These are phyloP conservation scores for Theropithecus gelada DNA, from an alignment of 2,113 vertebrate species.

Conservation along the genomic window DNA sequence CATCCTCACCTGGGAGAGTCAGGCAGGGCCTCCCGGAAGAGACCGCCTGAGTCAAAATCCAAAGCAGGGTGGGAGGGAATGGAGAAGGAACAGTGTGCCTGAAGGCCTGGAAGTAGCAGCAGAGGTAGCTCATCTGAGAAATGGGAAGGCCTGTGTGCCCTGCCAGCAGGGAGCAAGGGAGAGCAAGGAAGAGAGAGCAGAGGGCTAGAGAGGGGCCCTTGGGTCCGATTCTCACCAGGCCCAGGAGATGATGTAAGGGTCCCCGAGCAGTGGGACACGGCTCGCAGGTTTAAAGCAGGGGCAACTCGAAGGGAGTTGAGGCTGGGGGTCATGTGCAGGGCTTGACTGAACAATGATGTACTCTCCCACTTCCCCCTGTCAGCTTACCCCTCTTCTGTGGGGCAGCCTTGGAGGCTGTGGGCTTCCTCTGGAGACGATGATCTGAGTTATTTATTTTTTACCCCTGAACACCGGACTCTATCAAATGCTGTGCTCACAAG, in stretches of 20 bases:
- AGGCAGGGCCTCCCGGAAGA: not conserved
- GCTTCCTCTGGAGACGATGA: not conserved
- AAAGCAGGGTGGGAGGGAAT: not conserved
- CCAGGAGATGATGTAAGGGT: not conserved
- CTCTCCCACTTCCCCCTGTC: rapidly evolving
- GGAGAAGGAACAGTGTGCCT: not conserved
- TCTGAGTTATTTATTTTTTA: not conserved
- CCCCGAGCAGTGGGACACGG: not conserved
- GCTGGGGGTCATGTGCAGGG: too few relatives aligned
- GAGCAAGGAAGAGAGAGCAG: not conserved
- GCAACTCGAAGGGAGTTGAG: not conserved
- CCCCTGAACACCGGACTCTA: not conserved
- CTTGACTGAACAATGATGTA: not conserved
- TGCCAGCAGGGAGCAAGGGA: not conserved
- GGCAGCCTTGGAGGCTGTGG: not conserved
- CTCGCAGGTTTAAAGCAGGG: not conserved
- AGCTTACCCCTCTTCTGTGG: not conserved
- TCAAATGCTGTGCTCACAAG: not conserved
- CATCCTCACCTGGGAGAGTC: not conserved
- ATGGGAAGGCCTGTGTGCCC: not conserved
- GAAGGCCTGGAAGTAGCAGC: not conserved
- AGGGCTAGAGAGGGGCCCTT: not conserved
- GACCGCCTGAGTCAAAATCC: not conserved
- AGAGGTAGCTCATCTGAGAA: not conserved
- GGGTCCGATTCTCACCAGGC: not conserved